Evolutionary conservation across 2,888 invertebrate species (phyloP).

Genomic region (Parnassius mnemosyne): DNA sequence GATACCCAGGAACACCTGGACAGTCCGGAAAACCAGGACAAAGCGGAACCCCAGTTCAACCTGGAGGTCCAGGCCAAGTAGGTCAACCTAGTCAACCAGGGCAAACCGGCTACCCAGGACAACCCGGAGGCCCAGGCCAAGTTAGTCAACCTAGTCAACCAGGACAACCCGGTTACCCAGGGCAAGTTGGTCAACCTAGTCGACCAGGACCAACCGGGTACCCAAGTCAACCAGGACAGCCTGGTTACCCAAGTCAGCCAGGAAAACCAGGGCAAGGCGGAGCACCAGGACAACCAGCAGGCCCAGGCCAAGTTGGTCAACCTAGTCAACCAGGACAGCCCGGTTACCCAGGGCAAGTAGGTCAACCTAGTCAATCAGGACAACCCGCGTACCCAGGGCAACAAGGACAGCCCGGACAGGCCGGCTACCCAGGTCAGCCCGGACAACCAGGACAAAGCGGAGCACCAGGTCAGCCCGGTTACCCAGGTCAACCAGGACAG

Average conservation of each 20-base stretch:
- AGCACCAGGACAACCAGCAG: conserved; percentile 46
- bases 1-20: conserved; percentile 38
- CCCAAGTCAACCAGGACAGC: conserved; percentile 59
- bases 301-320: conserved; percentile 10
- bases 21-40: conserved; percentile 32
- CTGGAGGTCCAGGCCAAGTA: conserved; percentile 30
- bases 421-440: conserved; percentile 43
- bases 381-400: conserved; percentile 24
- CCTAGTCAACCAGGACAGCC: conserved; percentile 36
- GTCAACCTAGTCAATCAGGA: conserved; percentile 35
- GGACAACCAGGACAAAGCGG: conserved; percentile 43
- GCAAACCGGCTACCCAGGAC: conserved; percentile 31
- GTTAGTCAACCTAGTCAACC: conserved; percentile 36
- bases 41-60: conserved; percentile 29
- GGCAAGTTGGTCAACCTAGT: conserved; percentile 28
- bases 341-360: conserved; percentile 34
- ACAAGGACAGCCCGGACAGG: conserved; percentile 53
- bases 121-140: conserved; percentile 51
- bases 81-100: conserved; percentile 35
- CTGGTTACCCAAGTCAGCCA: too few relatives aligned
- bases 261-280: conserved; percentile 37
- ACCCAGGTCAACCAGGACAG: conserved; percentile 30
- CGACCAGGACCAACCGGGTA: conserved; percentile 56
- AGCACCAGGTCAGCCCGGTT: conserved; percentile 50
- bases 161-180: conserved; percentile 31